phyloP scores from a whole-genome alignment of 2,113 vertebrate species.

The Urocitellus parryii region DNA sequence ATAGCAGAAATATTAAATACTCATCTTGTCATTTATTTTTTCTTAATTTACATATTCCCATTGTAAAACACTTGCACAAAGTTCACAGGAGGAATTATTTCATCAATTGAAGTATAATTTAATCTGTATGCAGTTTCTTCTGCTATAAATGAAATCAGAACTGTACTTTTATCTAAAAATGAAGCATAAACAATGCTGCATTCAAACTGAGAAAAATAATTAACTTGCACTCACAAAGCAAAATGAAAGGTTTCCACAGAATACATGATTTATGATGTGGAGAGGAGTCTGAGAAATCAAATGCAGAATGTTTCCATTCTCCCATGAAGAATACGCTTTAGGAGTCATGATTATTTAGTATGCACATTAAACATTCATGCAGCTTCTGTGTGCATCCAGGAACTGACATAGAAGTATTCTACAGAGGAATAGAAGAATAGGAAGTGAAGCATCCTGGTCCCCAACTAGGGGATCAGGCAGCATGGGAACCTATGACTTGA shows the following conservation, averaged over 20 bases:
- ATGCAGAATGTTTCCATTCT: neutral
- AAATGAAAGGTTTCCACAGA: slow-evolving; percentile 52
- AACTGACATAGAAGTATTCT: neutral
- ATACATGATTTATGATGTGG: neutral
- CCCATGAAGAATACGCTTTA: neutral
- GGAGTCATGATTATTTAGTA: neutral
- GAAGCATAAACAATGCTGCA: slow-evolving; percentile 14
- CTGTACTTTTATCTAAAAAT: slow-evolving; percentile 58
- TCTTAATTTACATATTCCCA: slow-evolving; percentile 13
- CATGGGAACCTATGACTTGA: neutral
- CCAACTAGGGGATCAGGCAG: neutral
- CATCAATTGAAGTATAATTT: slow-evolving; percentile 56
- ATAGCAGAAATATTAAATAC: neutral
- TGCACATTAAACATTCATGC: rapidly evolving
- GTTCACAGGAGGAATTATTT: slow-evolving; percentile 61
- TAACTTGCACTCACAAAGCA: slow-evolving; percentile 18
- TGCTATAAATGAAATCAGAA: slow-evolving; percentile 56
- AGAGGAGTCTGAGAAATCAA: neutral
- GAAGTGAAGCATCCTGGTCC: neutral
- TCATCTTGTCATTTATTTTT: neutral
- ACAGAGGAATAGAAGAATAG: neutral
- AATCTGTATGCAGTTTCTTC: slow-evolving; percentile 45
- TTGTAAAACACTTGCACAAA: neutral
- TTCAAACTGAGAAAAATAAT: slow-evolving; percentile 67
- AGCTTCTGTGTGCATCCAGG: neutral